phyloP scores from a whole-genome alignment of 2,113 vertebrate species.

The Athene noctua region DNA sequence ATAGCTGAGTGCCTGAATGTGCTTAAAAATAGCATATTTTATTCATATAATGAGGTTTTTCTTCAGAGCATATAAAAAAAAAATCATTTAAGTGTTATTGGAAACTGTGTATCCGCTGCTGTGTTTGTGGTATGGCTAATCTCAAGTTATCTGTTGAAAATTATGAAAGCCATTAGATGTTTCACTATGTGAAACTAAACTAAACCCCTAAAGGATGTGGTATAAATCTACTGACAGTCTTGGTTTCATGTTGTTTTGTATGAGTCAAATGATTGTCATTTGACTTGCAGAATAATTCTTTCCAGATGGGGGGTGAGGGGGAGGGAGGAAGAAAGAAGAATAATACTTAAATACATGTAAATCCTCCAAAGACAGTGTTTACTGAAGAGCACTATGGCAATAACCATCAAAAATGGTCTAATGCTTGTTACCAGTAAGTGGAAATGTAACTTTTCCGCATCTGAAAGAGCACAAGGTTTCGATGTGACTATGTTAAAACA shows the following conservation, averaged over 20 bases:
- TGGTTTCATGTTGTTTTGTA: constrained; percentile 27
- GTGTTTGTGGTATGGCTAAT: not conserved
- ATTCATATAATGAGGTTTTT: not conserved
- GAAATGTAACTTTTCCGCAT: not conserved
- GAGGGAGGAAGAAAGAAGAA: not conserved
- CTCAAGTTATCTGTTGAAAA: constrained; percentile 1
- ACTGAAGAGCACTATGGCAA: not conserved
- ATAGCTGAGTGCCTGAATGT: not conserved
- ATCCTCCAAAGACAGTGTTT: not conserved
- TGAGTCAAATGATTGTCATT: constrained; percentile 49
- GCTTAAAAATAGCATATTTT: not conserved
- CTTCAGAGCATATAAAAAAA: not conserved
- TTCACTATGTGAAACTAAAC: constrained; percentile 38
- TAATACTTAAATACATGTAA: constrained; percentile 26
- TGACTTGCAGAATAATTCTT: constrained; percentile 40
- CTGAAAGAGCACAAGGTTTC: not conserved
- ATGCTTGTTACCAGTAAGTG: not conserved
- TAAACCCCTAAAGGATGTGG: constrained; percentile 39
- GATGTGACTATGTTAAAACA: not conserved
- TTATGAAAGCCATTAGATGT: constrained; percentile 20
- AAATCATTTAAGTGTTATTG: not conserved
- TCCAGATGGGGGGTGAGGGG: not conserved
- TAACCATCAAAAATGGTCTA: not conserved
- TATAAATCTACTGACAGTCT: constrained; percentile 22
- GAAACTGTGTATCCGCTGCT: not conserved